These are phyloP conservation scores for Euplagia quadripunctaria DNA, from an alignment of 2,888 invertebrate species.

Conservation along the genomic window DNA sequence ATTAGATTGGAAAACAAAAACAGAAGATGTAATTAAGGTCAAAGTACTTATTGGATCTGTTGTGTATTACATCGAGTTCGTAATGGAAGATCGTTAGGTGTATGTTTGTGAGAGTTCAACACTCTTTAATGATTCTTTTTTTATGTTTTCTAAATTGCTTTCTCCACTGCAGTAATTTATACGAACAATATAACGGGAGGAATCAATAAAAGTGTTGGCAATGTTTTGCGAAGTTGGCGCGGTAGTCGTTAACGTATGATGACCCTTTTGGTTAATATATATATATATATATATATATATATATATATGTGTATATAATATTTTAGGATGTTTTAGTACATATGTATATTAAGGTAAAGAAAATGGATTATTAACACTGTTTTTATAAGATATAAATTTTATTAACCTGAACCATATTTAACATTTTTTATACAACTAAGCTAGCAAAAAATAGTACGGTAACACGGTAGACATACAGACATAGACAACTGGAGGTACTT, in stretches of 20 bases:
- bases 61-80: slow-evolving; percentile 24
- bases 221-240: background rate
- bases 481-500: background rate
- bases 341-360: too few species aligned
- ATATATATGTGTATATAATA: too few species aligned
- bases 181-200: background rate
- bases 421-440: too few species aligned
- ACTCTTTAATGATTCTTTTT: slow-evolving; percentile 13
- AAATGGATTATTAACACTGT: too few species aligned
- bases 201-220: background rate
- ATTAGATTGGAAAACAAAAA: slow-evolving; percentile 35
- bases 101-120: slow-evolving; percentile 13
- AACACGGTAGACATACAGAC: too few species aligned
- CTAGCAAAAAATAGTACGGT: too few species aligned
- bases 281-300: too few species aligned
- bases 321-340: too few species aligned
- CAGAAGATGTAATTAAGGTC: slow-evolving; percentile 42
- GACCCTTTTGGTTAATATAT: background rate
- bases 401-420: too few species aligned
- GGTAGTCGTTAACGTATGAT: background rate
- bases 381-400: too few species aligned
- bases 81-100: slow-evolving; percentile 18
- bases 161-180: slow-evolving; percentile 6
- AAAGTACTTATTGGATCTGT: slow-evolving; percentile 41
- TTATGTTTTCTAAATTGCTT: slow-evolving; percentile 17